Conservation (phyloP, 1,140 invertebrate species). For the Araneus ventricosus region DNA sequence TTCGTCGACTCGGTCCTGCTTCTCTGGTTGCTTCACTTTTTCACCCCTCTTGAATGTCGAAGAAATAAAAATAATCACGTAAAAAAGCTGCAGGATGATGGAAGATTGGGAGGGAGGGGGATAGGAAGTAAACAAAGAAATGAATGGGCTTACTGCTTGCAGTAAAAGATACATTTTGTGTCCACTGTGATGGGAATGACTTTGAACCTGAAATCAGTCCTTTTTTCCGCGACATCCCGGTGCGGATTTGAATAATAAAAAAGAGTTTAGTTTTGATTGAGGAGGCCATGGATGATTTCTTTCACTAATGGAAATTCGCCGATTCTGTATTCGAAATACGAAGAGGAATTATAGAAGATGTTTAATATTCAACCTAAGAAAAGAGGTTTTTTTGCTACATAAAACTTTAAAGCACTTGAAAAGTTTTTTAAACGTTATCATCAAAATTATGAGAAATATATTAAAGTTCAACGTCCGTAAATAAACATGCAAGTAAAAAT, state of each 20-base stretch:
- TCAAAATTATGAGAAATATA: no score
- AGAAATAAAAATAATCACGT: neutral
- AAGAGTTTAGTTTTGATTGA: neutral
- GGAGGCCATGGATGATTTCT: neutral
- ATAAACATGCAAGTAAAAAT: no score
- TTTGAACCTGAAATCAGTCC: neutral
- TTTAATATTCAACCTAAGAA: no score
- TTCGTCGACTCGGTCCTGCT: neutral
- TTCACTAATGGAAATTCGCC: neutral
- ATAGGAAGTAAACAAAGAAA: neutral
- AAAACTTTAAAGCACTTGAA: no score
- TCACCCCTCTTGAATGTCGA: constrained; percentile 19
- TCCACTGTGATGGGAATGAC: neutral
- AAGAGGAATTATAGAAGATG: neutral
- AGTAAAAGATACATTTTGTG: neutral
- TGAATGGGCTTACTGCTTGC: neutral
- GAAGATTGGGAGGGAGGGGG: neutral
- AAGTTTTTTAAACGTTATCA: no score
- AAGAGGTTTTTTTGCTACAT: no score
- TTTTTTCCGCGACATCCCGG: neutral
- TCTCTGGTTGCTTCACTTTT: constrained; percentile 25
- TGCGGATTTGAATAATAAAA: neutral
- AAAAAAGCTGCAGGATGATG: neutral
- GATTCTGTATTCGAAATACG: neutral
- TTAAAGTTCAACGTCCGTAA: no score